Conservation (phyloP, 2,797 vertebrate genomes). For the Cossypha heuglini region DNA sequence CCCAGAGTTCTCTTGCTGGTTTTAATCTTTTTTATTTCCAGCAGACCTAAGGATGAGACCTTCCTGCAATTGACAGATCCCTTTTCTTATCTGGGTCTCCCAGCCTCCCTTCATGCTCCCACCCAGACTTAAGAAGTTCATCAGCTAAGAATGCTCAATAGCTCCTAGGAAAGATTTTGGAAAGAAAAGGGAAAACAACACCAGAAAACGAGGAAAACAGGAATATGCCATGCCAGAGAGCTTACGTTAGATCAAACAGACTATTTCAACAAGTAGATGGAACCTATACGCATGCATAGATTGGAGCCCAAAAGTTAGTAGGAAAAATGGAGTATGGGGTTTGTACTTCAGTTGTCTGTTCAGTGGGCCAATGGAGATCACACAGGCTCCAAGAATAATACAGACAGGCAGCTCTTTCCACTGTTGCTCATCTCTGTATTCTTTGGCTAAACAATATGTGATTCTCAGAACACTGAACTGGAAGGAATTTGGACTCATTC, state of each 20-base stretch:
- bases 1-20: neutral
- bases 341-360: neutral
- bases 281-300: neutral
- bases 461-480: neutral
- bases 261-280: neutral
- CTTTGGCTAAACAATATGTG: neutral
- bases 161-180: neutral
- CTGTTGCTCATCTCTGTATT: neutral
- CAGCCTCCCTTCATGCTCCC: neutral
- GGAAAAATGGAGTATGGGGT: neutral
- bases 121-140: neutral
- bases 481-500: neutral
- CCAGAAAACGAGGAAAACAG: neutral
- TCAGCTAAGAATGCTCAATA: neutral
- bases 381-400: neutral
- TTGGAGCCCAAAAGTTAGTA: neutral
- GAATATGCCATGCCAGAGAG: neutral
- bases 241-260: neutral
- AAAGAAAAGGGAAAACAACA: neutral
- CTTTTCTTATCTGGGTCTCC: neutral
- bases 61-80: neutral
- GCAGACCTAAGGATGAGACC: neutral
- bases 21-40: neutral
- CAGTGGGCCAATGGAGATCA: neutral
- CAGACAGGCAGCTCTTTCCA: neutral